These are phyloP conservation scores for Petaurus breviceps DNA, from an alignment of 2,113 vertebrate species.

Conservation along the genomic window DNA sequence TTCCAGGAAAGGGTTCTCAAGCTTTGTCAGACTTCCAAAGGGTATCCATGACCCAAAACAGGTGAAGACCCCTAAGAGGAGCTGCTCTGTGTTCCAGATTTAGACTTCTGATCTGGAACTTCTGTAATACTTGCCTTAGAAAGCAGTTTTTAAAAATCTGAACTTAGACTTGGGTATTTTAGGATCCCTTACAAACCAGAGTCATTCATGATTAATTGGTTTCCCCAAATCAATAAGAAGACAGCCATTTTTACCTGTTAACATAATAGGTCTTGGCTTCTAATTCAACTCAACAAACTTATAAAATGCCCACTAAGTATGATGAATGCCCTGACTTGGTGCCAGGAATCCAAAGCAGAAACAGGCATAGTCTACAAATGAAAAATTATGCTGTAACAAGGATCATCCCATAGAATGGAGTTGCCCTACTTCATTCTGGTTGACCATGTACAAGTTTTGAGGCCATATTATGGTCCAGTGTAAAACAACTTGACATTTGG, in stretches of 20 bases:
- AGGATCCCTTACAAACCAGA: neutral
- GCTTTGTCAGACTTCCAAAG: neutral
- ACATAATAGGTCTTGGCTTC: neutral
- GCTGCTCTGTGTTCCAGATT: neutral
- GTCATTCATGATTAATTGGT: neutral
- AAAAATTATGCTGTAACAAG: neutral
- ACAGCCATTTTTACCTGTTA: neutral
- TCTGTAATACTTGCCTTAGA: neutral
- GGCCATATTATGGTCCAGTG: too few species aligned
- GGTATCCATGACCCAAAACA: neutral
- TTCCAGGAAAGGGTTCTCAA: neutral
- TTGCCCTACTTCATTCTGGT: neutral
- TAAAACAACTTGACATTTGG: neutral
- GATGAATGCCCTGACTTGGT: neutral
- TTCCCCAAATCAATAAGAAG: neutral
- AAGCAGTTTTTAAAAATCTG: neutral
- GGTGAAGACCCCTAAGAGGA: rapidly evolving
- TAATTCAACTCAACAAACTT: neutral
- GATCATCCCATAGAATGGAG: neutral
- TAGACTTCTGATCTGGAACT: neutral
- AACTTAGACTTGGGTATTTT: neutral
- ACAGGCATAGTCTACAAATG: neutral
- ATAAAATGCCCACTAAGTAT: neutral
- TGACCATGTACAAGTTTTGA: neutral
- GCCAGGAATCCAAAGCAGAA: neutral